Conservation (phyloP, 2,888 invertebrate genomes). For the Deilephila elpenor region DNA sequence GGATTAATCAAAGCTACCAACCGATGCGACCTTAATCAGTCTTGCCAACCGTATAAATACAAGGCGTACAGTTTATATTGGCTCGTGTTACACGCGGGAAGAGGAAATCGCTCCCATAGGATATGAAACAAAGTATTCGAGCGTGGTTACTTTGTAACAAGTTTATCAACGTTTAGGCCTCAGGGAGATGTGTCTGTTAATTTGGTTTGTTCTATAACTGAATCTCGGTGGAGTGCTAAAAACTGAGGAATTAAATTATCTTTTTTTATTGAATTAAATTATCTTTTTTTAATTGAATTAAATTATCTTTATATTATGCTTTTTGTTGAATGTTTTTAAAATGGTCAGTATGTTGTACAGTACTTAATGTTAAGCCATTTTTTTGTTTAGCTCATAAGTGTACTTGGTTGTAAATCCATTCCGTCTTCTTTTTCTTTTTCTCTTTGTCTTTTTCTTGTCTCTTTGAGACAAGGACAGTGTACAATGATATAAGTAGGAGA, state of each 20-base stretch:
- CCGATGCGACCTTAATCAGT: slow-evolving; percentile 10
- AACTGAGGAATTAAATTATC: neutral
- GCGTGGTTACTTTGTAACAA: slow-evolving; percentile 27
- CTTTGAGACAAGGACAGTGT: too few species aligned
- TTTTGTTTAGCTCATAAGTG: too few species aligned
- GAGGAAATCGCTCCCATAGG: slow-evolving; percentile 38
- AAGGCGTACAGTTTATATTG: slow-evolving; percentile 16
- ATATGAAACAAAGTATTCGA: slow-evolving; percentile 31
- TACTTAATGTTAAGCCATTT: too few species aligned
- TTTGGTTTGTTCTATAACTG: neutral
- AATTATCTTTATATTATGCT: too few species aligned
- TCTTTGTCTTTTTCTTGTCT: too few species aligned
- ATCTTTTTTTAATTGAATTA: neutral
- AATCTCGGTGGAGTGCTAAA: neutral
- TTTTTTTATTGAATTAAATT: neutral
- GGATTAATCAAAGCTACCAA: neutral
- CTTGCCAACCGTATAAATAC: neutral
- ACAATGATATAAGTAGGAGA: too few species aligned
- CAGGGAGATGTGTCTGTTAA: neutral
- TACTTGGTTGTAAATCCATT: too few species aligned
- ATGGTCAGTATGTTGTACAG: too few species aligned
- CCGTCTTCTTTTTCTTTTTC: too few species aligned
- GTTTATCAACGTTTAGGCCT: slow-evolving; percentile 26
- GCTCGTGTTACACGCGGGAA: slow-evolving; percentile 24
- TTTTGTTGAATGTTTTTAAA: too few species aligned